Evolutionary conservation across 2,113 vertebrate genomes (phyloP).

Genomic region (Cyprichromis sp.): DNA sequence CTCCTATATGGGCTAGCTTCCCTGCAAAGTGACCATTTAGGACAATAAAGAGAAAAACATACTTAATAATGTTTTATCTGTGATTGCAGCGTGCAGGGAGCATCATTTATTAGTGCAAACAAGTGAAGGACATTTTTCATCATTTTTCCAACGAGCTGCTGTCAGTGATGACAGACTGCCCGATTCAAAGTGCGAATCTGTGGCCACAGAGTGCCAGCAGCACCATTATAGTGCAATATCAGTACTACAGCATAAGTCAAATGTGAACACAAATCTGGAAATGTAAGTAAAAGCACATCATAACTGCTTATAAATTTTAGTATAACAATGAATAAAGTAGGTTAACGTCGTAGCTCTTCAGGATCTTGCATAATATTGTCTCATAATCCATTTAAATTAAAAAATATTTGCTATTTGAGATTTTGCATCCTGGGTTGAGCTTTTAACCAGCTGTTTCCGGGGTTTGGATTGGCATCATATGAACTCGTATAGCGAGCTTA

Average conservation of each 20-base stretch:
- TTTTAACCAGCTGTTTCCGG: neutral
- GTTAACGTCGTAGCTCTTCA: neutral
- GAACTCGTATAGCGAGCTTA: neutral
- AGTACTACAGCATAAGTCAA: neutral
- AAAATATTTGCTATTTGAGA: neutral
- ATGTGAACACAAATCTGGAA: neutral
- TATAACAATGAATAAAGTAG: neutral
- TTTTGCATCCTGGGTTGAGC: neutral
- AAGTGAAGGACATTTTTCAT: neutral
- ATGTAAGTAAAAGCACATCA: neutral
- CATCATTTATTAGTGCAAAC: neutral
- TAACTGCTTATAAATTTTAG: neutral
- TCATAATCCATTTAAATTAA: neutral
- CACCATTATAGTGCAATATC: neutral
- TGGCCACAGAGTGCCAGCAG: neutral
- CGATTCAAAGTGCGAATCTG: fast-evolving
- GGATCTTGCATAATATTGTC: neutral
- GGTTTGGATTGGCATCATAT: neutral
- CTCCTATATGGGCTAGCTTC: neutral
- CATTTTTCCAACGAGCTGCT: neutral
- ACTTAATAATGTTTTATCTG: neutral
- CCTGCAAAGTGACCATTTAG: neutral
- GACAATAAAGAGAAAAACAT: neutral
- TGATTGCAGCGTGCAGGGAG: neutral
- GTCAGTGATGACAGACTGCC: neutral